Conservation (phyloP, 2,797 vertebrate genomes). For the Danio aesculapii region DNA sequence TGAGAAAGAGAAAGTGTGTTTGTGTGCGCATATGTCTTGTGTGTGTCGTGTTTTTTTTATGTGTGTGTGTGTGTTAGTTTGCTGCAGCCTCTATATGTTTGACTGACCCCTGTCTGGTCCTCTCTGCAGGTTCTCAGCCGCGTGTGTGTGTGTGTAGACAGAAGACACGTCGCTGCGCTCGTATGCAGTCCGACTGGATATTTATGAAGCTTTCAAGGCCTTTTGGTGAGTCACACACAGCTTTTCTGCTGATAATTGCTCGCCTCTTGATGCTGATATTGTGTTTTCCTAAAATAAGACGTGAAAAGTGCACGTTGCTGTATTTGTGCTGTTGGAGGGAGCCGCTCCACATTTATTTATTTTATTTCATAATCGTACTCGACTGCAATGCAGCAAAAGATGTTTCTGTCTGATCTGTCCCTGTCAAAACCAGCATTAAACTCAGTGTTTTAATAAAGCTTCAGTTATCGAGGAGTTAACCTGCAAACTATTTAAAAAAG, state of each 20-base stretch:
- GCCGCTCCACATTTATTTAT: not conserved
- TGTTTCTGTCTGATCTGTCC: too few relatives aligned
- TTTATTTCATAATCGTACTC: not conserved
- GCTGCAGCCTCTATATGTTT: conserved; percentile 17
- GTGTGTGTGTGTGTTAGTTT: not conserved
- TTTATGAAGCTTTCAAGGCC: conserved; percentile 81
- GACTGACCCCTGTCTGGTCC: conserved; percentile 44
- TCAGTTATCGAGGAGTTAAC: not conserved
- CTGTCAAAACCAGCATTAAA: not conserved
- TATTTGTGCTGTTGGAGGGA: not conserved
- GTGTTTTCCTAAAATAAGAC: not conserved
- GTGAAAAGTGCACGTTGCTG: not conserved
- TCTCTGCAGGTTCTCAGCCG: conserved; percentile 56
- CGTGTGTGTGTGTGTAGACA: conserved; percentile 11
- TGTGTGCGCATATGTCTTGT: too few relatives aligned
- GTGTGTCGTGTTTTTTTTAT: too few relatives aligned
- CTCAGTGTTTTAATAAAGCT: too few relatives aligned
- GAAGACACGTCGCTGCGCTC: conserved; percentile 67
- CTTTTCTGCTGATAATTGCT: not conserved
- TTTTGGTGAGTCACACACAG: conserved; percentile 75
- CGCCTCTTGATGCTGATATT: not conserved
- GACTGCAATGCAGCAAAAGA: too few relatives aligned
- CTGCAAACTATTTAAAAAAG: not conserved
- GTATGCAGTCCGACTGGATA: conserved; percentile 62
- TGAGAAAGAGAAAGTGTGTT: too few relatives aligned